Conservation (phyloP, 2,888 invertebrate species). For the Oxycera nigricornis region DNA sequence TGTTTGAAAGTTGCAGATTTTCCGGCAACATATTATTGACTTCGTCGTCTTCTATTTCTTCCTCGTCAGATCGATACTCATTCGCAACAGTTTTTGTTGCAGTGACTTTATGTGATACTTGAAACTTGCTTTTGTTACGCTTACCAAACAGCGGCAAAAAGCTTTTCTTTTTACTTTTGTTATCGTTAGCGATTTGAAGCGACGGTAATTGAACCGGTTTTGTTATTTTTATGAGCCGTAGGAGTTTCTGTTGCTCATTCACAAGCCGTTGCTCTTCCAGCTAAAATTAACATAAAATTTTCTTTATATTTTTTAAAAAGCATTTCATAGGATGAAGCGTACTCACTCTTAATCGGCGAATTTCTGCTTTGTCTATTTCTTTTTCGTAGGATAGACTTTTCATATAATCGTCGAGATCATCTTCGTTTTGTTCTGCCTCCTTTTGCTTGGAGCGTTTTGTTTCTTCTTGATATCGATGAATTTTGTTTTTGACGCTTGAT, state of each 20-base stretch:
- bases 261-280: conserved; percentile 72
- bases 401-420: conserved; percentile 85
- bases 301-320: neutral
- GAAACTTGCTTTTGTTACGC: conserved; percentile 58
- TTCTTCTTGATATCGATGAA: conserved; percentile 61
- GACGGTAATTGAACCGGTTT: conserved; percentile 71
- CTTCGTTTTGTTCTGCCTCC: conserved; percentile 58
- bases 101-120: conserved; percentile 54
- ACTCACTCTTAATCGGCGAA: conserved; percentile 65
- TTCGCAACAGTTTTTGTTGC: conserved; percentile 54
- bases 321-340: no score
- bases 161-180: conserved; percentile 48
- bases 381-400: conserved; percentile 68
- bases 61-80: conserved; percentile 52
- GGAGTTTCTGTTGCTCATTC: conserved; percentile 71
- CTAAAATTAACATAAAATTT: conserved; percentile 56
- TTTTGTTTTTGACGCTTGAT: conserved; percentile 66
- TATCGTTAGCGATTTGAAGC: conserved; percentile 56
- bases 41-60: conserved; percentile 66
- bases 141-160: conserved; percentile 63
- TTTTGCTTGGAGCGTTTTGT: conserved; percentile 59
- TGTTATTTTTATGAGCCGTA: conserved; percentile 77
- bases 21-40: conserved; percentile 24
- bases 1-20: no score
- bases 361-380: conserved; percentile 71